Evolutionary conservation across 2,797 vertebrate genomes (phyloP), one percentile per base, ranked within the genome.

Genomic region (Telmatherina bonti): DNA sequence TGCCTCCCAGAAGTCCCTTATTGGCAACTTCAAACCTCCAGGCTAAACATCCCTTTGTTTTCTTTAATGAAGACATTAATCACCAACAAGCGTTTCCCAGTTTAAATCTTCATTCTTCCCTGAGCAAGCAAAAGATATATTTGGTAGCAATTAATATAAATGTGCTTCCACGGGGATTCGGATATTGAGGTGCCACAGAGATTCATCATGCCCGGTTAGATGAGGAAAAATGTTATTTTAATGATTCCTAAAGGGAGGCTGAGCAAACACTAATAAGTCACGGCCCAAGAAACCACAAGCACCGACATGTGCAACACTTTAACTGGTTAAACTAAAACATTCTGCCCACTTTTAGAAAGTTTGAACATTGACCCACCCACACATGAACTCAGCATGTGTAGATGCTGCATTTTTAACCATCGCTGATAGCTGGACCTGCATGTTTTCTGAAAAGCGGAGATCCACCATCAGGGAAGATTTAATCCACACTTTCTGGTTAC

Each of bases 101-200:
- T 66, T 52, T 65, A 29, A 24, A 62, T 65, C 16, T 29, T 69
- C 67, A 63, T 67, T 59, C 29, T 54, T 45, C 69, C 54, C 58
- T 47, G 57, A 83, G 72, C 70, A 67, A 69, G 65, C 41, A 68
- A 57, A 78, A 83, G 54, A 78, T 67, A 74, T 52, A 74, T 76
- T 81, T 60, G 59, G 78, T 69, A 71, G 69, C 47, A 41, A 69
- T 54, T 68, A 29, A 5, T 26, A 69, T 57, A 66, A 81, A 74
- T 87, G 73, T 41, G 73, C 77, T 85, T 83, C 85, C 71, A 83
- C 53, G 57, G 88, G 81, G 77, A 88, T 68, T 70, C 70, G 75
- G 82, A 79, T 85, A 56, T 68, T 81, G 36, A 33, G 66, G 84
- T 33, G 24, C 49, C 29, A 53, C 41, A 9, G 62, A 54, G 62